Base-by-base conservation (phyloP, 1,140 invertebrate genomes). In the Cotesia typhae region DNA sequence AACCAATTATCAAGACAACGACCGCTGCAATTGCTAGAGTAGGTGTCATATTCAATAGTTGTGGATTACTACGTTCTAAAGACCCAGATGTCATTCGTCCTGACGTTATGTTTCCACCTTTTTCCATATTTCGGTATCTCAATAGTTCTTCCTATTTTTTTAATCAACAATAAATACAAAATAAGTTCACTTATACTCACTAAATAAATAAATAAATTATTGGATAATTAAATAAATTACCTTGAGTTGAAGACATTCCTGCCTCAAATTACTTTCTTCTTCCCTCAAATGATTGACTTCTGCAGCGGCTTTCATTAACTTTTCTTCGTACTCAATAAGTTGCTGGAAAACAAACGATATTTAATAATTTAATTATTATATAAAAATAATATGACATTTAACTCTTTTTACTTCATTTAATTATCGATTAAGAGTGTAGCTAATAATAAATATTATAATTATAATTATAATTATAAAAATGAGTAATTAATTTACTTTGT, bases 171-270 rank as follows among this genome's bases (percentile, higher is more conserved):
- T 35, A 61, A 17, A 70, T 35, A 17, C 14, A 66, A 67, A 6
- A 67, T 37, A 28, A 41, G 67, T 51, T 37, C 20, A 61, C 14
- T 35, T 51, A 64, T 6, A 51, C 2, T 10, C 14, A 12, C n/a
- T 37, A 28, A 65, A 17, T 47, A 41, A 55, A 59, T 57, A 55
- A 3, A 37, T 41, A 59, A 66, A 72, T 17, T 9, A 28, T 38
- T 55, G 10, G 53, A 57, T 61, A 67, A 37, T 52, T 65, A 55
- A 47, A 55, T 4, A 51, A 61, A 14, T 55, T 88, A 93, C 93
- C 90, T 93, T 95, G 79, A 96, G 89, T 83, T 90, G 89, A 74
- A 94, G 83, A 88, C 94, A 94, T 86, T 96, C 94, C 85, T 94
- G 91, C 87, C 91, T 90, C 81, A 95, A 88, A 84, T 89, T 89